Evolutionary conservation across 1,140 invertebrate genomes (phyloP).

Genomic region (Drosophila littoralis): DNA sequence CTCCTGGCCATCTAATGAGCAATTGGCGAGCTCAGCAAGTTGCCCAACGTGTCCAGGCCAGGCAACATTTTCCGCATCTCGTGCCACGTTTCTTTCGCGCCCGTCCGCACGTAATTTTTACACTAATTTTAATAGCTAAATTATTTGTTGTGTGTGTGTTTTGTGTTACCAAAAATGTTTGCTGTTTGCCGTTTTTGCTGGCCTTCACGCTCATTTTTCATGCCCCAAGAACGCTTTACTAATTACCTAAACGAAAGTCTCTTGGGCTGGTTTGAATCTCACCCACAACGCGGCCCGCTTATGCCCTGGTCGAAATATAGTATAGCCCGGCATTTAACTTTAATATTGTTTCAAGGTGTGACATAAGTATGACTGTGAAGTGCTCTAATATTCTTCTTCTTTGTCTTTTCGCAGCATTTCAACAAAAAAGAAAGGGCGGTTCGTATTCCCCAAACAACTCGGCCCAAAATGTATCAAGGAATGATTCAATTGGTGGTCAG

Average conservation of each 20-base stretch:
- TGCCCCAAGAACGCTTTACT: constrained; percentile 33
- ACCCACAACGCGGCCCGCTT: background rate
- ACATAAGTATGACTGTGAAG: too few relatives aligned
- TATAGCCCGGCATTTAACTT: constrained; percentile 1
- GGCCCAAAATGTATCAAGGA: background rate
- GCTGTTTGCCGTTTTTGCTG: constrained; percentile 22
- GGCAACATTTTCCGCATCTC: background rate
- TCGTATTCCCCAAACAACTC: background rate
- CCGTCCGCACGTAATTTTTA: constrained; percentile 62
- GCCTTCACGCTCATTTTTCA: constrained; percentile 38
- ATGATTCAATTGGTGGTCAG: constrained; percentile 2
- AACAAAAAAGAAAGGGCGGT: background rate
- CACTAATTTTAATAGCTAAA: constrained; percentile 69
- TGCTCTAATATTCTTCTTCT: too few relatives aligned
- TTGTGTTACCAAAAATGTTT: constrained; percentile 40
- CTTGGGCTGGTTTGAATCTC: background rate
- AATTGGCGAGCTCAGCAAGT: constrained; percentile 47
- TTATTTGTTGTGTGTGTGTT: constrained; percentile 52
- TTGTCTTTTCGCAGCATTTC: constrained; percentile 1
- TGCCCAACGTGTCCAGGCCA: constrained; percentile 11
- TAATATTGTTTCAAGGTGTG: background rate
- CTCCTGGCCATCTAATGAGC: constrained; percentile 23
- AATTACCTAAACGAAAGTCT: constrained; percentile 28
- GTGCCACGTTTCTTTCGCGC: constrained; percentile 18
- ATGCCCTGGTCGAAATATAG: background rate